Conservation (phyloP, 2,113 vertebrate genomes). For the Aegithalos caudatus region DNA sequence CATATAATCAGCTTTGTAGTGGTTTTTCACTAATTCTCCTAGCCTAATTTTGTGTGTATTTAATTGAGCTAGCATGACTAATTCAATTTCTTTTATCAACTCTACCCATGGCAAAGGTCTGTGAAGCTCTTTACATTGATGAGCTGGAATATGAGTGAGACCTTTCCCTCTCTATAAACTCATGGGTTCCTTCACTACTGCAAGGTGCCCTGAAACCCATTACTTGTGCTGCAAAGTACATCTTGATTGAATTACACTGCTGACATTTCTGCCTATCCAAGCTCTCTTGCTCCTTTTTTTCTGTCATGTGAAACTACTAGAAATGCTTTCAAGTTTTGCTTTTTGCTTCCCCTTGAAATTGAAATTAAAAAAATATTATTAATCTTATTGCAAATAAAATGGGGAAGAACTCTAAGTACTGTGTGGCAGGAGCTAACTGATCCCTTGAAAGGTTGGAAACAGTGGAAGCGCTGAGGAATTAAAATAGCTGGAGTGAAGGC, state of each 20-base stretch:
- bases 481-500: background rate
- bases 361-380: too few relatives aligned
- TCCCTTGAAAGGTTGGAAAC: background rate
- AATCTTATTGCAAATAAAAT: background rate
- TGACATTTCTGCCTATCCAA: background rate
- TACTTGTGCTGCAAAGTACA: background rate
- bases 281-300: background rate
- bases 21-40: background rate
- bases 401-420: rapidly evolving
- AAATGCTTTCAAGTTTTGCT: background rate
- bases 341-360: background rate
- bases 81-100: background rate
- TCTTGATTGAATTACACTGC: background rate
- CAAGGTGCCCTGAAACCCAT: background rate
- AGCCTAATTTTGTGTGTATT: background rate
- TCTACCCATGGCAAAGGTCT: background rate
- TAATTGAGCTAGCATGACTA: background rate
- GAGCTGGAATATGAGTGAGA: background rate
- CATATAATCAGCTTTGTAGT: background rate
- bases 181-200: background rate
- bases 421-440: background rate
- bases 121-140: background rate
- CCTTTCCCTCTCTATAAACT: background rate
- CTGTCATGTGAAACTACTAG: background rate
- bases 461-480: background rate